Evolutionary conservation across 2,113 vertebrate species (phyloP), one percentile per base, ranked within the genome.

Genomic region (Micromys minutus): DNA sequence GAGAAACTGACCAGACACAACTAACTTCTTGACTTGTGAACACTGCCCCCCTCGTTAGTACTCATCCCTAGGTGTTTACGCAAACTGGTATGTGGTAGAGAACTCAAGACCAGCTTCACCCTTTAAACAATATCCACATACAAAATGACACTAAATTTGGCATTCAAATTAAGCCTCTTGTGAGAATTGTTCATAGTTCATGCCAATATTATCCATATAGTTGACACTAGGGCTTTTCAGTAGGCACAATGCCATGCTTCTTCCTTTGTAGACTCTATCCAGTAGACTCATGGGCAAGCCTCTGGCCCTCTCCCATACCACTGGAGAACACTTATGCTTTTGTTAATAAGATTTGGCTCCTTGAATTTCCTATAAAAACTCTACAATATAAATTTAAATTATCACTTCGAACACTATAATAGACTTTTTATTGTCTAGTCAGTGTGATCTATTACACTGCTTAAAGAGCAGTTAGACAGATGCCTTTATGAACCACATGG

Each of bases 291-390:
- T 11, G 34, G n/a, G 15, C 17, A 69, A 15, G 2, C 7, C 42
- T 2, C 7, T 45, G 15, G 59, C 19, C 4, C 31, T 83, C 39
- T 84, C 52, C 63, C 69, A 26, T 50, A 77, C 16, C 21, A 83
- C 55, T 87, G 34, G 72, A 79, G 42, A 88, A 61, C 11, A 88
- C 10, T 77, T 94, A 16, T 0, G 45, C 1, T 61, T 15, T 42
- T 88, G 34, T 22, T 69, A 79, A 94, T 61, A 90, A 89, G 63
- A 36, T 84, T n/a, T 13, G 71, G 15, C 17, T 91, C 24, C 13
- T 96, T 72, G 90, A 88, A 8, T 5, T 77, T 29, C 31, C 19
- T 26, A 67, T 55, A 94, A 72, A 76, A 90, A 95, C 75, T 50
- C 29, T 36, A 61, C 6, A 71, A 55, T 24, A 50, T 11, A 52